Base-by-base conservation (phyloP, 2,113 vertebrate genomes). In the Plotosus lineatus region DNA sequence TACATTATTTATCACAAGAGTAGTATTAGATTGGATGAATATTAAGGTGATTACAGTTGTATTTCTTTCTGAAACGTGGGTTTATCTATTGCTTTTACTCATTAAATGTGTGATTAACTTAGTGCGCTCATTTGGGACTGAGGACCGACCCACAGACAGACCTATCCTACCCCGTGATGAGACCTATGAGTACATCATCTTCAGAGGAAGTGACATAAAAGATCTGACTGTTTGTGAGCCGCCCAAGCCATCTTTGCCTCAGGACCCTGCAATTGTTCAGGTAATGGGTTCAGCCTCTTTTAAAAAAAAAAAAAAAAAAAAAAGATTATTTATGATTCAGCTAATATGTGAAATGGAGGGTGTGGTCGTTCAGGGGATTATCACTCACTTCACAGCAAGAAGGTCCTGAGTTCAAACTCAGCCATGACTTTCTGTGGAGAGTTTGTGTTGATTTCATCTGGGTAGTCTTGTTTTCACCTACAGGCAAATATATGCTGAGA, bases 231-330 rank as follows among this genome's bases (percentile, higher is more conserved):
- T 99, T 7, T 98, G 97, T 90, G 97, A 99, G 91, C 96, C 96
- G 0, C 97, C 97, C 31, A 98, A 98, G 85, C 95, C 96, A 53
- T 92, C 92, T 75, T 91, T 98, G 88, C 97, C 96, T 77, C 97
- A 99, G 90, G 97, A 99, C 87, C 97, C 97, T 80, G 97, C 97
- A 81, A 99, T 99, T 40, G 97, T 99, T 82, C 97, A 99, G 89
- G 97, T 97, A 90, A 83, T 78, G 3, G 26, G 44, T 44, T 44
- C 4, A 66, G n/a, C n/a, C n/a, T n/a, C n/a, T n/a, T n/a, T n/a
- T n/a, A n/a, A n/a, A n/a, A n/a, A n/a, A n/a, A n/a, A n/a, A n/a
- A n/a, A n/a, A n/a, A n/a, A n/a, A n/a, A n/a, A n/a, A n/a, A n/a
- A n/a, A n/a, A 33, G 15, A 12, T 48, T 48, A 1, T 7, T 50